Conservation (phyloP, 2,888 invertebrate species). For the Trileptium ribeirensis region DNA sequence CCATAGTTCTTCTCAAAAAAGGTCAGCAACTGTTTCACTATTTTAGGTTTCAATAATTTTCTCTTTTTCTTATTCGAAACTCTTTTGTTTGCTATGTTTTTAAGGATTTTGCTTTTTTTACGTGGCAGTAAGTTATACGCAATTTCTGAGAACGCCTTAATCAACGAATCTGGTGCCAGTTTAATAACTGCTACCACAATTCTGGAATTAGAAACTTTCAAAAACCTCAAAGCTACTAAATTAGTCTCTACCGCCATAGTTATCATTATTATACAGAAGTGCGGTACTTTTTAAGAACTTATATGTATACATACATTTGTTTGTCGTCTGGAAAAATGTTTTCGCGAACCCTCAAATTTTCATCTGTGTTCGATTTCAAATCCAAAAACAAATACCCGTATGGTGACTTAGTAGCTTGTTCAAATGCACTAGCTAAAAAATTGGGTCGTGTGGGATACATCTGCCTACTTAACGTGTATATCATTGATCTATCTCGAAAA, state of each 20-base stretch:
- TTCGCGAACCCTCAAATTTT: not conserved
- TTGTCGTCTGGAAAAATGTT: constrained; percentile 8
- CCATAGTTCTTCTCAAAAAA: not conserved
- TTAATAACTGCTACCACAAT: not conserved
- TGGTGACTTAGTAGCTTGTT: constrained; percentile 10
- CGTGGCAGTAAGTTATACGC: not conserved
- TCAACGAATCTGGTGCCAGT: not conserved
- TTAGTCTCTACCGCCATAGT: not conserved
- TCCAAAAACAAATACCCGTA: constrained; percentile 23
- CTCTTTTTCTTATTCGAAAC: not conserved
- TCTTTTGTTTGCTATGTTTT: not conserved
- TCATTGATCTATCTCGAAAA: constrained; percentile 11
- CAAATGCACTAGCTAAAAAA: constrained; percentile 13
- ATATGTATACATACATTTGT: not conserved
- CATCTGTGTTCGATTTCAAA: constrained; percentile 6
- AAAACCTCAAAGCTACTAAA: not conserved
- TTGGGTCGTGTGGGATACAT: constrained; percentile 15
- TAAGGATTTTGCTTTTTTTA: not conserved
- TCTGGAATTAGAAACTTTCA: not conserved
- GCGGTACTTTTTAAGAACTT: not conserved
- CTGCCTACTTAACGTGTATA: not conserved
- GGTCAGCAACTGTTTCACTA: not conserved
- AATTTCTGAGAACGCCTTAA: constrained; percentile 6
- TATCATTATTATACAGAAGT: no score
- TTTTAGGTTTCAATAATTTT: not conserved